These are phyloP conservation scores for Connochaetes taurinus DNA, from an alignment of 2,113 vertebrate species.

Conservation along the genomic window DNA sequence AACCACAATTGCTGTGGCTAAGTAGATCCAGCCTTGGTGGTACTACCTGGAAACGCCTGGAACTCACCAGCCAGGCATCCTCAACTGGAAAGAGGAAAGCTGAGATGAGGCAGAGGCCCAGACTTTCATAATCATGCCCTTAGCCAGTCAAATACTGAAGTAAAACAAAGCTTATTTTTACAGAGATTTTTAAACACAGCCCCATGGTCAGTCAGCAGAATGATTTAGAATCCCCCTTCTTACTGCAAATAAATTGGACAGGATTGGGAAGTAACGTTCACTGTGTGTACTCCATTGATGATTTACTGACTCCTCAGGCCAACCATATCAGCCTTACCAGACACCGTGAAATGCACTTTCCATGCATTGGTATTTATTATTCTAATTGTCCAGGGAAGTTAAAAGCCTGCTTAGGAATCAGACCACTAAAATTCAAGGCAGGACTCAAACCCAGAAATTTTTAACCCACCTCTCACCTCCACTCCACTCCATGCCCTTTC, in stretches of 20 bases:
- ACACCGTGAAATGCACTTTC: constrained; percentile 20
- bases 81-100: background rate
- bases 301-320: constrained; percentile 6
- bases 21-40: background rate
- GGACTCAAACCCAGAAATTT: background rate
- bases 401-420: background rate
- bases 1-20: background rate
- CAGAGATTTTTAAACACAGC: constrained; percentile 30
- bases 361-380: background rate
- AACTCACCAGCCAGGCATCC: background rate
- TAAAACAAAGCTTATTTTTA: constrained; percentile 38
- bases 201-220: background rate
- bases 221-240: background rate
- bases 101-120: background rate
- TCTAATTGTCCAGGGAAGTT: constrained; percentile 17
- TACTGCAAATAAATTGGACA: constrained; percentile 14
- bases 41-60: background rate
- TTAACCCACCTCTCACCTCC: background rate
- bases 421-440: background rate
- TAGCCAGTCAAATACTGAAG: background rate
- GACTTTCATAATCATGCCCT: background rate
- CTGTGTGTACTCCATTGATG: background rate
- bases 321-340: background rate
- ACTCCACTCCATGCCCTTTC: background rate
- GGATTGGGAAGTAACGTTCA: background rate